These are phyloP conservation scores for Branchipolynoe longqiensis DNA, from an alignment of 2,888 invertebrate genomes.

Conservation along the genomic window DNA sequence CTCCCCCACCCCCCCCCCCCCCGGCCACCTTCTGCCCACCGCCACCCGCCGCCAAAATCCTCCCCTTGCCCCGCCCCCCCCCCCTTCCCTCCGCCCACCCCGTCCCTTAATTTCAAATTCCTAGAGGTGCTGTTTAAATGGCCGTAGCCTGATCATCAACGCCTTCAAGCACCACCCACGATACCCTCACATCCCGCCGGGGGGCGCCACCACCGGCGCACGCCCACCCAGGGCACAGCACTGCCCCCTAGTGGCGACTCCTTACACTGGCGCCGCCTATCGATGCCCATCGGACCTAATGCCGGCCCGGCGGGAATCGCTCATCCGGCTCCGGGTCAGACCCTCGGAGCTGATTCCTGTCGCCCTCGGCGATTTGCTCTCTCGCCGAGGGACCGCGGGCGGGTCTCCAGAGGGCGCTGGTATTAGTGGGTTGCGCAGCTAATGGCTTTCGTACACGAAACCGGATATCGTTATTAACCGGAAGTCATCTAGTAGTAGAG, in stretches of 20 bases:
- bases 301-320: constrained; percentile 11
- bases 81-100: neutral
- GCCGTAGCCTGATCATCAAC: constrained; percentile 1
- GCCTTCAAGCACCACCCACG: constrained; percentile 5
- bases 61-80: neutral
- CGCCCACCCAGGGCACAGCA: constrained; percentile 49
- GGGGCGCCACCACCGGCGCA: neutral
- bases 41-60: neutral
- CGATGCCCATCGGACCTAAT: constrained; percentile 7
- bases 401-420: neutral
- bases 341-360: constrained; percentile 7
- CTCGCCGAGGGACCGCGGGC: constrained; percentile 5
- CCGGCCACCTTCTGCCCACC: neutral
- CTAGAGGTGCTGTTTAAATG: neutral
- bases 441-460: too few species aligned
- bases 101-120: too few species aligned
- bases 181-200: neutral
- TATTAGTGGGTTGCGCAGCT: neutral
- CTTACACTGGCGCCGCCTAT: constrained; percentile 8
- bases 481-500: too few species aligned
- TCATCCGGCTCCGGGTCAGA: neutral
- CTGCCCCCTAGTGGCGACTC: constrained; percentile 27
- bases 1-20: neutral
- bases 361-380: too few species aligned
- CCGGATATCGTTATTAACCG: too few species aligned